A percentile compares a stretch with the other conserved stretches of the same genome.
These are phyloP conservation scores for Parnassius apollo DNA, from an alignment of 2,888 invertebrate species.

Conservation along the genomic window DNA sequence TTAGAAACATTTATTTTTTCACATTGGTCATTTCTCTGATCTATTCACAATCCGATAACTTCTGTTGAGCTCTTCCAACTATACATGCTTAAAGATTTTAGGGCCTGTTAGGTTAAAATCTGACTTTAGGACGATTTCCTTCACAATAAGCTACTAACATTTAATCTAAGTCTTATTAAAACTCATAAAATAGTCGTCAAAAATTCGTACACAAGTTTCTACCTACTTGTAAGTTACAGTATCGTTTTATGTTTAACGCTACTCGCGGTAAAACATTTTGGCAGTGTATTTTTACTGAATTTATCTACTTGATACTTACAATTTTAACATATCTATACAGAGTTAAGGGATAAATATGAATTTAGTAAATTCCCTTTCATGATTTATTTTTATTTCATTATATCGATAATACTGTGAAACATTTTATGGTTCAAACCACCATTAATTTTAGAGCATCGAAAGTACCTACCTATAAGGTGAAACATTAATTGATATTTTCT, in stretches of 20 bases:
- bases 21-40: slow-evolving; percentile 73
- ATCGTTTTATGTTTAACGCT: slow-evolving; percentile 43
- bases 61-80: slow-evolving; percentile 40
- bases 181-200: slow-evolving; percentile 72
- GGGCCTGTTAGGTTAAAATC: slow-evolving; percentile 28
- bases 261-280: slow-evolving; percentile 63
- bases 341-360: slow-evolving; percentile 11
- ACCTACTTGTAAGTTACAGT: slow-evolving; percentile 41
- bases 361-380: slow-evolving; percentile 9
- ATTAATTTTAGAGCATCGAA: slow-evolving; percentile 34
- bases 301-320: slow-evolving; percentile 15
- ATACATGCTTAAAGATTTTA: slow-evolving; percentile 14
- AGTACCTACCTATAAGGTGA: slow-evolving; percentile 32
- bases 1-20: slow-evolving; percentile 77
- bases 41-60: slow-evolving; percentile 65
- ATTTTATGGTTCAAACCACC: slow-evolving; percentile 3
- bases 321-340: slow-evolving; percentile 21
- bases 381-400: slow-evolving; percentile 1
- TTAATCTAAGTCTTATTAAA: slow-evolving; percentile 50
- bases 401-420: slow-evolving; percentile 12
- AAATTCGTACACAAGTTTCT: slow-evolving; percentile 72
- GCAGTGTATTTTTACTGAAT: slow-evolving; percentile 65
- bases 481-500: slow-evolving; percentile 52
- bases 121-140: slow-evolving; percentile 59
- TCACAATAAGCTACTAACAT: slow-evolving; percentile 32